A percentile compares a stretch with the other conserved stretches of the same genome.
Conservation (phyloP, 2,888 invertebrate genomes). For the Rhimphoctona megacephalus region DNA sequence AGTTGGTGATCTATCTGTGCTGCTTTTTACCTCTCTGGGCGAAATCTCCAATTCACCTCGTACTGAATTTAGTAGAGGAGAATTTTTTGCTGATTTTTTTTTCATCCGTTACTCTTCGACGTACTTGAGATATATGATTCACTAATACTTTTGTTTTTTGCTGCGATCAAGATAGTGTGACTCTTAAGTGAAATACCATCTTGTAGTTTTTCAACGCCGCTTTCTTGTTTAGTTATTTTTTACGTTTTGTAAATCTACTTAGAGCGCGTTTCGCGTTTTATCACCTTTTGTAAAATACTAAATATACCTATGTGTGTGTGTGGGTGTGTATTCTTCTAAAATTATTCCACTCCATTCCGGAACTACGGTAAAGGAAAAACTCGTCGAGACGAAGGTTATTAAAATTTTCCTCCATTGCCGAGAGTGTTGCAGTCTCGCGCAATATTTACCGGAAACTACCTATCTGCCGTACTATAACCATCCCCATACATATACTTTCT, state of each 20-base stretch:
- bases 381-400: conserved; percentile 55
- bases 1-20: conserved; percentile 1
- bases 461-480: conserved; percentile 40
- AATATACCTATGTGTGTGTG: conserved; percentile 10
- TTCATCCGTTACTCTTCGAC: conserved; percentile 24
- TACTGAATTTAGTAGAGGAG: conserved; percentile 3
- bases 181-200: conserved; percentile 30
- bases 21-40: conserved; percentile 32
- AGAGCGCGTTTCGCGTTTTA: not conserved
- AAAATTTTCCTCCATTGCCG: conserved; percentile 57
- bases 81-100: conserved; percentile 16
- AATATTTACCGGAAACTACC: conserved; percentile 63
- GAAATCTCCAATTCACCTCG: conserved; percentile 47
- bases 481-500: conserved; percentile 31
- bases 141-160: conserved; percentile 25
- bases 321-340: conserved; percentile 8
- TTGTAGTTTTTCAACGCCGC: not conserved
- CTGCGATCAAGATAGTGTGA: conserved; percentile 7
- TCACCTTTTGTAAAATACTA: not conserved
- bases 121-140: conserved; percentile 42
- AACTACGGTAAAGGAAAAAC: conserved; percentile 42
- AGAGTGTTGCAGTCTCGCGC: conserved; percentile 43
- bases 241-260: not conserved
- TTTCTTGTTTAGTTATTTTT: not conserved
- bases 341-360: conserved; percentile 61